A percentile compares a stretch with the other conserved stretches of the same genome.
Conservation (phyloP, 2,888 invertebrate species). For the Ichneumon xanthorius region DNA sequence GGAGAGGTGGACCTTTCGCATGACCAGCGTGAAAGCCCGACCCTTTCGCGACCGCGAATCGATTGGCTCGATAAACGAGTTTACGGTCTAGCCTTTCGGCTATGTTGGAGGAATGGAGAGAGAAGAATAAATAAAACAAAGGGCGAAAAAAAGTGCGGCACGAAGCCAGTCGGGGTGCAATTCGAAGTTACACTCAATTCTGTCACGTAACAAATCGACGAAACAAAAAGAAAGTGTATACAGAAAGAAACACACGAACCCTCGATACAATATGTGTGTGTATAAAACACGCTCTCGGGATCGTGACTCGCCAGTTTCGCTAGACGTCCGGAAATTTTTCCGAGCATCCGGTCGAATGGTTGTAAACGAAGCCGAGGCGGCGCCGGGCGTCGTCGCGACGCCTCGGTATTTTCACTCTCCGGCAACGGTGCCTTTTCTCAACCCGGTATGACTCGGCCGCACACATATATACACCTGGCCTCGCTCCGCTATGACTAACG, state of each 20-base stretch:
- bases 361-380: slow-evolving; percentile 38
- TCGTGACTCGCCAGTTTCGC: slow-evolving; percentile 23
- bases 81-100: slow-evolving; percentile 32
- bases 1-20: slow-evolving; percentile 17
- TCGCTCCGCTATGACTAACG: slow-evolving; percentile 40
- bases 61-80: slow-evolving; percentile 39
- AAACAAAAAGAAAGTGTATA: slow-evolving; percentile 1
- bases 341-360: slow-evolving; percentile 19
- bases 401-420: slow-evolving; percentile 32
- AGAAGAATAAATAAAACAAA: not conserved
- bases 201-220: slow-evolving; percentile 22
- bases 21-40: slow-evolving; percentile 4
- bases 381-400: slow-evolving; percentile 39
- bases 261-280: not conserved
- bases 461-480: not conserved
- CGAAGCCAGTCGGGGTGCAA: slow-evolving; percentile 24
- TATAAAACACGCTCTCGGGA: not conserved
- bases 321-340: slow-evolving; percentile 38
- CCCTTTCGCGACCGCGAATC: slow-evolving; percentile 32
- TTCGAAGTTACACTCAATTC: slow-evolving; percentile 21
- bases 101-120: not conserved
- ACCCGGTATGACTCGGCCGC: not conserved
- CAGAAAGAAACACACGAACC: not conserved
- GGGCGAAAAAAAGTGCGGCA: slow-evolving; percentile 4
- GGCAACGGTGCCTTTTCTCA: not conserved